Percentiles rank a stretch among this genome's conserved stretches.
Evolutionary conservation across 2,797 vertebrate species (phyloP).

Genomic region (Avahi laniger): DNA sequence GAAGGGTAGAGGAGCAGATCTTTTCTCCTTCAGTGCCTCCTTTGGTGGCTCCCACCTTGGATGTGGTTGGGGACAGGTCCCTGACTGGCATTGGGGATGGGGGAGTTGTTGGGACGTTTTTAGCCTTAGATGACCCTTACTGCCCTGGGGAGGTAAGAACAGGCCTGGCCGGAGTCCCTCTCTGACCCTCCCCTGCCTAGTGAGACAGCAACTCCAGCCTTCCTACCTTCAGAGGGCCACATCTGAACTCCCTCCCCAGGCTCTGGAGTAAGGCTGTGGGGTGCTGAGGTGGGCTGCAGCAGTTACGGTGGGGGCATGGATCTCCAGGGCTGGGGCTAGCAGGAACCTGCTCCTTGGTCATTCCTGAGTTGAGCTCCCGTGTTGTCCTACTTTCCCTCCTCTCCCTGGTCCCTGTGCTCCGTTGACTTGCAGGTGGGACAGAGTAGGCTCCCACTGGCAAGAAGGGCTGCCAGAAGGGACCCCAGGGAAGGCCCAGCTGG

Average conservation of each 20-base stretch:
- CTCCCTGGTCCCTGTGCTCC: not conserved
- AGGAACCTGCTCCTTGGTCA: accelerated
- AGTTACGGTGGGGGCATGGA: not conserved
- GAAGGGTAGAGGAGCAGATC: not conserved
- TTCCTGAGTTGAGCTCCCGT: not conserved
- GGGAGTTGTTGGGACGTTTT: not conserved
- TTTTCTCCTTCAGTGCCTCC: not conserved
- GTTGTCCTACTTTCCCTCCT: not conserved
- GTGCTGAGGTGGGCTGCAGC: not conserved
- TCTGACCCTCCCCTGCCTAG: not conserved
- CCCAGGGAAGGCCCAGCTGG: not conserved
- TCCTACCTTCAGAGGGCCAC: not conserved
- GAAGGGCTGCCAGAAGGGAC: not conserved
- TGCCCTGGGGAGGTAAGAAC: not conserved
- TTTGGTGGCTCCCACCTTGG: not conserved
- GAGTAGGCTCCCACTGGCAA: not conserved
- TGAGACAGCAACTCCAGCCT: not conserved
- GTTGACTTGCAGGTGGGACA: not conserved
- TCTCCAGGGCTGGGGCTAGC: not conserved
- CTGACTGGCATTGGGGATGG: not conserved
- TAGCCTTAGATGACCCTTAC: not conserved
- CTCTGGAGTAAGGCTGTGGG: not conserved
- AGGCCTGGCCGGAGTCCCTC: not conserved
- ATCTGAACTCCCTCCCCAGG: not conserved
- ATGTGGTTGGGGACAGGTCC: not conserved